Evolutionary conservation across 2,888 invertebrate genomes (phyloP), one percentile per base, ranked within the genome.

Genomic region (Candidula unifasciata): DNA sequence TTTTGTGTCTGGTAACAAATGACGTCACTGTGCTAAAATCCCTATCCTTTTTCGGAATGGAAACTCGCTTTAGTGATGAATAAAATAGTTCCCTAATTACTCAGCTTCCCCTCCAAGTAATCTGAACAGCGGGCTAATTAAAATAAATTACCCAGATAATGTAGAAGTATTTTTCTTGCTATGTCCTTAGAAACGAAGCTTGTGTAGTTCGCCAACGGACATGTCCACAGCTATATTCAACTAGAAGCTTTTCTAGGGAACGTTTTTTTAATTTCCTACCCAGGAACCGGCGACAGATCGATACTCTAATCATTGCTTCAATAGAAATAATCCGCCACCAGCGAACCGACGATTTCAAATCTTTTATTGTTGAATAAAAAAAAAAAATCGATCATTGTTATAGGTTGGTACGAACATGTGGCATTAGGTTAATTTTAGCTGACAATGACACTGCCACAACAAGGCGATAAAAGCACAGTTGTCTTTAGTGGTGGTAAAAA

Each of bases 251-350:
- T 44, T n/a, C n/a, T 27, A 27, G 44, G n/a, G 21, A 44, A 44
- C n/a, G 44, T n/a, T 27, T n/a, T n/a, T n/a, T n/a, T n/a, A n/a
- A n/a, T n/a, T 6, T 6, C 2, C 21, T 27, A 8, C 73, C 10
- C 8, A 27, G 73, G 44, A n/a, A 73, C 73, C n/a, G 52, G 2
- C 44, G n/a, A 21, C 3, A 16, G 73, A 73, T 73, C 73, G 52
- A 73, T 73, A 52, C 10, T 73, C 73, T 73, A 73, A 73, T 73
- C 73, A 73, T 37, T 73, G 73, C n/a, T 44, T 44, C 44, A 73
- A 44, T n/a, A 73, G 33, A 73, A 73, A 44, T 73, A 44, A 73
- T 73, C n/a, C 33, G n/a, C n/a, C 10, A n/a, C n/a, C 73, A 44
- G 73, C 3, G 73, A 73, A 73, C 44, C 24, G 33, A n/a, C 37